Base-by-base conservation (phyloP, 2,888 invertebrate genomes). In the Argyresthia albistria region DNA sequence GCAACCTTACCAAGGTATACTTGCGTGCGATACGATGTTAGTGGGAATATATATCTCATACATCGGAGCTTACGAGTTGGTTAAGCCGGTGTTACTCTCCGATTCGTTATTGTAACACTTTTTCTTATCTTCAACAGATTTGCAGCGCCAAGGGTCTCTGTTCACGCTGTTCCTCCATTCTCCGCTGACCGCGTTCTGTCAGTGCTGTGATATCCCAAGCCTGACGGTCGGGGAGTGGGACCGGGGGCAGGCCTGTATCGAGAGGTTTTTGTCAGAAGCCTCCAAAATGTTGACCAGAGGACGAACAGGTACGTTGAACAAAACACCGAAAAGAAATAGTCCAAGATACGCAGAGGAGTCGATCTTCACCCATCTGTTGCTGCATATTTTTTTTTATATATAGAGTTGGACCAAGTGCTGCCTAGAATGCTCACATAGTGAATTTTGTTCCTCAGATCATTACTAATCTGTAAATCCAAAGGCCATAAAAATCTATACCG, bases 141-240 rank as follows among this genome's bases (percentile, higher is more conserved):
- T 93, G 64, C 93, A 93, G 69, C 68, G 67, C 8, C 72, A 96
- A 69, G 98, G 98, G 56, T 97, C 95, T 69, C 88, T 98, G 62
- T 97, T 98, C 86, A 98, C 98, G 35, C 89, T 98, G 73, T 98
- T 98, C 89, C 92, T 98, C 63, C 97, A 98, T 86, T 95, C 95
- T 69, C 98, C 98, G 46, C 89, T 98, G 70, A 94, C 95, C 67
- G 97, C 96, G 58, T 93, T 98, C 73, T 97, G 97, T 87, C 93
- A 94, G 78, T 93, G 96, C 69, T 96, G 97, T 76, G 96, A 96
- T 76, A 91, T 98, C 57, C 92, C 92, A 63, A 95, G 93, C 69
- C 91, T 97, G 61, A 92, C 95, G 46, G 91, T 96, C 63, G 92
- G 93, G 61, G 91, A 94, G 66, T 98, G 97, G 97, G 96, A 97